A percentile compares a stretch with the other conserved stretches of the same genome.
Evolutionary conservation across 2,888 invertebrate species (phyloP).

Genomic region (Yponomeuta plumbellus): DNA sequence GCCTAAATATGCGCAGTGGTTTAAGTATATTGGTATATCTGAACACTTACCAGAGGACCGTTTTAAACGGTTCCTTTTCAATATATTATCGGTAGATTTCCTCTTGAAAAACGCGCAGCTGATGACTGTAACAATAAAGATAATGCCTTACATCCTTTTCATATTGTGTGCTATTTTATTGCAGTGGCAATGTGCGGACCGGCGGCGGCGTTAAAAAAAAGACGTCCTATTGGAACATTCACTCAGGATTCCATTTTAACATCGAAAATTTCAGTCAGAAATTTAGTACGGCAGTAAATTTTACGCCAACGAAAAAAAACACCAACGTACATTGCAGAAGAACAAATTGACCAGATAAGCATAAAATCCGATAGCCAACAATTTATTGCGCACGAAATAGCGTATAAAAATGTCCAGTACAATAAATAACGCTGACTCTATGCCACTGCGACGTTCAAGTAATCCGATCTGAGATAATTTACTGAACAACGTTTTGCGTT

Average conservation of each 20-base stretch:
- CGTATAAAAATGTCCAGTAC: conserved; percentile 5
- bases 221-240: conserved; percentile 53
- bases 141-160: neutral
- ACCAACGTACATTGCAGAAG: conserved; percentile 36
- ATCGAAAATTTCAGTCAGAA: conserved; percentile 53
- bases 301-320: conserved; percentile 60
- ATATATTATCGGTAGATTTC: conserved; percentile 22
- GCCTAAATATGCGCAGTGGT: too few relatives aligned
- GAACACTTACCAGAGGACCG: conserved; percentile 52
- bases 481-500: neutral
- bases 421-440: neutral
- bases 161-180: neutral
- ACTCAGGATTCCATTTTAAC: conserved; percentile 56
- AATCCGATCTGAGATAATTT: neutral
- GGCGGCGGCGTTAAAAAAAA: neutral
- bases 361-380: conserved; percentile 37
- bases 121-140: conserved; percentile 13
- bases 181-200: neutral
- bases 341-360: conserved; percentile 51
- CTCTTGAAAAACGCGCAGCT: conserved; percentile 8
- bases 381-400: conserved; percentile 9
- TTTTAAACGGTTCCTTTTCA: conserved; percentile 62
- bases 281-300: conserved; percentile 65
- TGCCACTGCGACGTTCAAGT: neutral
- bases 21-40: too few relatives aligned